Percentiles rank a stretch among this genome's conserved stretches.
Evolutionary conservation across 2,113 vertebrate species (phyloP).

Genomic region (Gnathonemus longibarbis): DNA sequence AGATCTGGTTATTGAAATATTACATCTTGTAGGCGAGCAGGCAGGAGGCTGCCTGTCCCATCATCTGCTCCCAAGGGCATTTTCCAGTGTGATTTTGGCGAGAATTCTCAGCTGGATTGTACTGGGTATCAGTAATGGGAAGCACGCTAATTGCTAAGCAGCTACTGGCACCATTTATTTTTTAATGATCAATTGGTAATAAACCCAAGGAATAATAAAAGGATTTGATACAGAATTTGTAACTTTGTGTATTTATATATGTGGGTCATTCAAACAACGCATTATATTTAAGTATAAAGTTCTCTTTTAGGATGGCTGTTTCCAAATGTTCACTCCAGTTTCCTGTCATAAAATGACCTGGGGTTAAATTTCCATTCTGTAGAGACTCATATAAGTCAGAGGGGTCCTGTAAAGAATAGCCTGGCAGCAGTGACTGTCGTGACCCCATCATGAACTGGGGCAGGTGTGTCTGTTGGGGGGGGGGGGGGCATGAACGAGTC

Average conservation of each 20-base stretch:
- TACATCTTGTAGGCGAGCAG: neutral
- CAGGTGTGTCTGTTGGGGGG: slow-evolving; percentile 2
- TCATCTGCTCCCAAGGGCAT: neutral
- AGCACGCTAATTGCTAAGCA: neutral
- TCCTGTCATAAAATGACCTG: slow-evolving; percentile 8
- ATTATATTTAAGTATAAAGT: neutral
- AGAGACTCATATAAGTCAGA: slow-evolving; percentile 62
- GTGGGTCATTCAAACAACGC: neutral
- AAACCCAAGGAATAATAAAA: neutral
- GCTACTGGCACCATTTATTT: neutral
- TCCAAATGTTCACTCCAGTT: neutral
- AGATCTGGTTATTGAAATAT: neutral
- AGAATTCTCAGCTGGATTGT: neutral
- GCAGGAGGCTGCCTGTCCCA: neutral
- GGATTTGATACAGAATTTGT: neutral
- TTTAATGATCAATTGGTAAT: neutral
- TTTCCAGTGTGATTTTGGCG: neutral
- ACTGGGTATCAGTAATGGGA: neutral
- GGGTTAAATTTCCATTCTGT: slow-evolving; percentile 38
- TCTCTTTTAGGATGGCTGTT: neutral
- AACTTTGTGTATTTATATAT: neutral
- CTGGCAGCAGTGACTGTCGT: slow-evolving; percentile 43
- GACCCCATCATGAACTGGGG: slow-evolving; percentile 72
- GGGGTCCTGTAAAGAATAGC: slow-evolving; percentile 72
- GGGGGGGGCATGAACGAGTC: neutral